These are phyloP conservation scores for Drosophila quasianomalipes DNA, from an alignment of 2,888 invertebrate species.

Conservation along the genomic window DNA sequence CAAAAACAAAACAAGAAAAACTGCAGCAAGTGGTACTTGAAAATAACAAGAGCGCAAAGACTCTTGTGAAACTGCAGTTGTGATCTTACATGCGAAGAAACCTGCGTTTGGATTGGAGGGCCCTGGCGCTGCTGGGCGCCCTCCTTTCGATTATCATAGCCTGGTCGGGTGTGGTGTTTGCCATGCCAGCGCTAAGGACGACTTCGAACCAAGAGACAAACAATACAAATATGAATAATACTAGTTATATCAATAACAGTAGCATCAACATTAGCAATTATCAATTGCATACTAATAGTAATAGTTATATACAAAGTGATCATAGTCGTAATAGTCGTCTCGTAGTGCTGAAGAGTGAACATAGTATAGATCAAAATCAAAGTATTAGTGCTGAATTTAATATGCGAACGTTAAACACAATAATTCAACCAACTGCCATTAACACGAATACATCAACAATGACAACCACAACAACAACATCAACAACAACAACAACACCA, in stretches of 20 bases:
- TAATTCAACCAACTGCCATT: constrained; percentile 54
- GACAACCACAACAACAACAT: constrained; percentile 24
- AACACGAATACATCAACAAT: constrained; percentile 42
- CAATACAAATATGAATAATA: constrained; percentile 25
- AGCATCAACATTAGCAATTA: constrained; percentile 44
- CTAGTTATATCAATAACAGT: constrained; percentile 20
- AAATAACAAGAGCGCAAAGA: constrained; percentile 18
- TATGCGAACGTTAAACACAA: constrained; percentile 62
- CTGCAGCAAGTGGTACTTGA: constrained; percentile 4
- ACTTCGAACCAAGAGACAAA: constrained; percentile 48
- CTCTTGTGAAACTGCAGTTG: constrained; percentile 54
- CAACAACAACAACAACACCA: constrained; percentile 25
- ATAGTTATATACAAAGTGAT: constrained; percentile 72
- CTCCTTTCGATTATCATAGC: constrained; percentile 85
- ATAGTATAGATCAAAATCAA: constrained; percentile 76
- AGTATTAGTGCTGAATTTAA: constrained; percentile 80
- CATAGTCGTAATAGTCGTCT: constrained; percentile 69
- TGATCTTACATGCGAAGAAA: constrained; percentile 84
- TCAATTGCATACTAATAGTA: constrained; percentile 46
- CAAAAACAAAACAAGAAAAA: constrained; percentile 3
- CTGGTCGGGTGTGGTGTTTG: constrained; percentile 83
- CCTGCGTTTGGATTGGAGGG: constrained; percentile 84
- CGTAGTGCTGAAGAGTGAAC: constrained; percentile 61
- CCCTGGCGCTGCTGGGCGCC: constrained; percentile 86
- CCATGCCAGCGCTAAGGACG: constrained; percentile 80